Conservation (phyloP, 2,888 invertebrate species). For the Oxytorus armatus region DNA sequence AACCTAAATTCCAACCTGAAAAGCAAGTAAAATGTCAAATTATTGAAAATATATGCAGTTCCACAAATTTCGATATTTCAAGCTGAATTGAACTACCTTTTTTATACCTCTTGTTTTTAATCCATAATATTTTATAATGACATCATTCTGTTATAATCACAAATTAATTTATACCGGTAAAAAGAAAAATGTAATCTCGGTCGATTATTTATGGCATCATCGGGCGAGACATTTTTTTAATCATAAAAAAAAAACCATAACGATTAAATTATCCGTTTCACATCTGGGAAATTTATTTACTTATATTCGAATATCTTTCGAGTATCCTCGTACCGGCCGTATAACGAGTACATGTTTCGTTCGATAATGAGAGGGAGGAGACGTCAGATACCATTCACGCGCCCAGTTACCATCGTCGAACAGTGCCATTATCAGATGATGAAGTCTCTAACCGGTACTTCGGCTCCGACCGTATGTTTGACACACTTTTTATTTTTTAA, state of each 20-base stretch:
- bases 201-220: no score
- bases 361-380: slow-evolving; percentile 29
- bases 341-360: slow-evolving; percentile 15
- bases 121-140: no score
- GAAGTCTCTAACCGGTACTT: slow-evolving; percentile 23
- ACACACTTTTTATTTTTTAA: slow-evolving; percentile 53
- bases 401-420: slow-evolving; percentile 14
- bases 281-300: not conserved
- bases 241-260: no score
- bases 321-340: not conserved
- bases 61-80: no score
- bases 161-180: not conserved
- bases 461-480: slow-evolving; percentile 48
- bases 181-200: not conserved
- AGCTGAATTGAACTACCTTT: no score
- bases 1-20: no score
- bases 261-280: not conserved
- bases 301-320: slow-evolving; percentile 16
- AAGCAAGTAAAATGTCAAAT: no score
- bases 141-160: no score
- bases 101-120: no score
- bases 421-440: slow-evolving; percentile 42
- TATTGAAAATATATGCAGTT: no score
- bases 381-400: slow-evolving; percentile 13
- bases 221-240: no score